A percentile compares a stretch with the other conserved stretches of the same genome.
phyloP scores from a whole-genome alignment of 92 coral and sea anemone species.

The Ricordea florida region DNA sequence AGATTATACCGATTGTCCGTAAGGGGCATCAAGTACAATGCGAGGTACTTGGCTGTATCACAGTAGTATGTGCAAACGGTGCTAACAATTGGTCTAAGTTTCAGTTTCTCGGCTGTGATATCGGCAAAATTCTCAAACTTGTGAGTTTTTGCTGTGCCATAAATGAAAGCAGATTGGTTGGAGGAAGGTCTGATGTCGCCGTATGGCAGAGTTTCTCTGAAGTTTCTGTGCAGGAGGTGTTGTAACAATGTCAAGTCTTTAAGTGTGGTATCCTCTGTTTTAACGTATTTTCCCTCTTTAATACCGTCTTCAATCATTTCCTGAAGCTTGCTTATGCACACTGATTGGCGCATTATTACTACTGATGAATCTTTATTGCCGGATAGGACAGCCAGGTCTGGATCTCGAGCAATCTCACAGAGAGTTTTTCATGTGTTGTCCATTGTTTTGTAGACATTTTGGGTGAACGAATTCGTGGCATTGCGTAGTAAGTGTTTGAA shows the following conservation, averaged over 20 bases:
- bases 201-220: slow-evolving; percentile 17
- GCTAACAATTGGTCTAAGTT: slow-evolving; percentile 25
- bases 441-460: slow-evolving; percentile 15
- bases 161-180: slow-evolving; percentile 19
- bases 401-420: too few relatives aligned
- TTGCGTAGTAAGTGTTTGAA: slow-evolving; percentile 27
- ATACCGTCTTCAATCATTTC: slow-evolving; percentile 28
- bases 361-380: too few relatives aligned
- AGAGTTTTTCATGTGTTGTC: slow-evolving; percentile 10
- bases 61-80: slow-evolving; percentile 27
- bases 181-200: slow-evolving; percentile 4
- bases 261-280: slow-evolving; percentile 22
- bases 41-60: slow-evolving; percentile 36
- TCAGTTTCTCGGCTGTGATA: not conserved
- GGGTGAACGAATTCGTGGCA: slow-evolving; percentile 18
- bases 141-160: slow-evolving; percentile 17
- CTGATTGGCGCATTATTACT: not conserved
- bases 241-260: slow-evolving; percentile 11
- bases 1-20: slow-evolving; percentile 17
- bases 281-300: slow-evolving; percentile 16
- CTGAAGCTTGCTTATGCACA: slow-evolving; percentile 2
- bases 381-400: too few relatives aligned
- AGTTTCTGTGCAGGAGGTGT: slow-evolving; percentile 21
- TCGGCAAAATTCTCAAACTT: not conserved
- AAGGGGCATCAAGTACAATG: slow-evolving; percentile 25